Conservation (phyloP, 2,888 invertebrate species). For the Disparrhopalites patrizii region DNA sequence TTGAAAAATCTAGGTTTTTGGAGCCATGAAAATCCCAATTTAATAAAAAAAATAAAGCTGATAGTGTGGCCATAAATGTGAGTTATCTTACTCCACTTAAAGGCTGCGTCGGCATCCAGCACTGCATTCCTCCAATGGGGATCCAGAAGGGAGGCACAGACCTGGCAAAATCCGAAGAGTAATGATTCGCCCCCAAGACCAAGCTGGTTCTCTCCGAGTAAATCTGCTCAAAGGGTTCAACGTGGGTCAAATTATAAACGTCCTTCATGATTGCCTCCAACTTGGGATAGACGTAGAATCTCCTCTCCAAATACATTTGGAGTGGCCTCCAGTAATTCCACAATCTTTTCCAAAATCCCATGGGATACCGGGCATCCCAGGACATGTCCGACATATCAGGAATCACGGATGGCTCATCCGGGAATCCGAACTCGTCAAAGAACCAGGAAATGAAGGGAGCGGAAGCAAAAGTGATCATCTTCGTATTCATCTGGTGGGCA, state of each 20-base stretch:
- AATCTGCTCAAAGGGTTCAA: conserved; percentile 24
- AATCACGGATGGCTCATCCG: conserved; percentile 30
- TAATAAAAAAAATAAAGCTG: too few species aligned
- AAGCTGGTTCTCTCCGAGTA: conserved; percentile 24
- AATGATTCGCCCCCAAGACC: conserved; percentile 28
- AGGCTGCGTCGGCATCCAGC: conserved; percentile 21
- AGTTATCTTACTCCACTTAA: conserved; percentile 12
- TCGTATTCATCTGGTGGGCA: conserved; percentile 30
- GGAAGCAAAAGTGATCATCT: conserved; percentile 31
- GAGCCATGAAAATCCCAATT: too few species aligned
- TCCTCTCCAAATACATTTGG: conserved; percentile 11
- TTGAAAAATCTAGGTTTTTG: too few species aligned
- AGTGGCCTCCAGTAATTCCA: conserved; percentile 20
- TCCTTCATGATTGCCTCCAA: conserved; percentile 21
- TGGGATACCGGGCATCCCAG: conserved; percentile 4
- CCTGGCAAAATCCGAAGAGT: conserved; percentile 27
- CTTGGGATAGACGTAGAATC: conserved; percentile 26
- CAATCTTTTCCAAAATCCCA: conserved; percentile 15
- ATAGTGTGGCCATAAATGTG: too few species aligned
- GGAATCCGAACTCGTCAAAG: conserved; percentile 31
- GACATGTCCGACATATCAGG: conserved; percentile 13
- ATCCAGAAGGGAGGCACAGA: conserved; percentile 29
- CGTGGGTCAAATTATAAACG: conserved; percentile 5
- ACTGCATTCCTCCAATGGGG: conserved; percentile 34
- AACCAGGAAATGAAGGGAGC: conserved; percentile 30